Base-by-base conservation (phyloP, 2,888 invertebrate species). In the Vesta saturnalis region DNA sequence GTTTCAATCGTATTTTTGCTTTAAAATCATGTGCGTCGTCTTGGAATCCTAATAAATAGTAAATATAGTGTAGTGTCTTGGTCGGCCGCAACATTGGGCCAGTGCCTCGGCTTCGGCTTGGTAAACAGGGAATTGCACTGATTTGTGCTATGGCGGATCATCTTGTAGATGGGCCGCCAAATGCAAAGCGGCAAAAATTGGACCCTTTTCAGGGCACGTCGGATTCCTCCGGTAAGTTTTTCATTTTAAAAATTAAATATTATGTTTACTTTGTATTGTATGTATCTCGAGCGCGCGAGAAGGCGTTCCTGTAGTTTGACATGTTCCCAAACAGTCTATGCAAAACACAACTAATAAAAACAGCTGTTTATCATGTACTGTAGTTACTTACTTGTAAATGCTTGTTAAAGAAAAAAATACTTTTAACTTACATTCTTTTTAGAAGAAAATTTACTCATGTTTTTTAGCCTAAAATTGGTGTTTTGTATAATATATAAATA, bases 101-200 rank as follows among this genome's bases (percentile, higher is more conserved):
- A 80, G 81, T 81, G 81, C 86, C 87, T 87, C 87, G 88, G 88
- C 86, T 87, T 87, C 87, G 87, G 88, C 87, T 88, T 87, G 87
- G 89, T 89, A 89, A 89, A 89, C 89, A 89, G 87, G 87, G 80
- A 81, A 82, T 79, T 79, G 79, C 75, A 75, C 75, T 73, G 72
- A 74, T 70, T 77, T 78, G 77, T 79, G 80, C 81, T 79, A 96
- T 96, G 96, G 95, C 95, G 89, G 96, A 96, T 91, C 94, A 94
- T 89, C 90, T 94, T 85, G 91, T 91, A 87, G 95, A 95, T 88
- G 96, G 96, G 88, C 96, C 96, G 90, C 95, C 96, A 86, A 95
- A 92, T 85, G 83, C 85, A 85, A 96, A 97, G 92, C 92, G 96
- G 91, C 93, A 92, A 84, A 96, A 96, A 88, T 92, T 96, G 87